Base-by-base conservation (phyloP, 37 sponge, comb jelly and placozoan genomes). In the Beroe forskalii region DNA sequence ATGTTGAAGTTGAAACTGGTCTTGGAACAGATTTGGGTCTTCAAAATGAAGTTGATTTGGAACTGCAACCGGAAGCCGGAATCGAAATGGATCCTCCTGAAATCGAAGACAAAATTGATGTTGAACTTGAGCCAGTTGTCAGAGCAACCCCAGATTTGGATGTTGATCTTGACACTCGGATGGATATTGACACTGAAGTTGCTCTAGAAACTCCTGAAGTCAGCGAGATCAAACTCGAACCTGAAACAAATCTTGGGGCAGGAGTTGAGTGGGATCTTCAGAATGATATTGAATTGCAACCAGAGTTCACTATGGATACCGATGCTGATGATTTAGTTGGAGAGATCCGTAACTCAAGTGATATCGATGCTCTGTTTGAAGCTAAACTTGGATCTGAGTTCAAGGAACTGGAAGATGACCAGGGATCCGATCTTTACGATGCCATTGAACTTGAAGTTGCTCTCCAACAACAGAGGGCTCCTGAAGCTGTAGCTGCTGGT, bases 141-240 rank as follows among this genome's bases (percentile, higher is more conserved):
- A n/a, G n/a, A n/a, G n/a, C n/a, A 64, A 64, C 66, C 4, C 25
- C 66, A 36, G 72, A 69, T 3, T 1, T 69, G 1, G 72, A 69
- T 14, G 37, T 69, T 69, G 72, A 32, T 28, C 37, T 69, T 14
- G 72, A 69, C 28, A 37, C 28, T 28, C 37, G 9, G 4, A 17
- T 32, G 35, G 72, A 69, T 33, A 32, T 36, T 19, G 75, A 72
- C 12, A 1, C 30, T 44, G 30, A 80, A 27, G 86, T 80, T 41
- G 44, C 86, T 41, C 48, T 38, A 24, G 76, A 37, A 72, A 38
- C 40, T 32, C 40, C 76, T 23, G 76, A 72, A 48, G 55, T 48
- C n/a, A n/a, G n/a, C n/a, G n/a, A n/a, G n/a, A n/a, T n/a, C n/a
- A n/a, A n/a, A n/a, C n/a, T n/a, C n/a, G n/a, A n/a, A n/a, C n/a